phyloP scores from a whole-genome alignment of 1,140 invertebrate genomes.

The Camponotus vicinus region DNA sequence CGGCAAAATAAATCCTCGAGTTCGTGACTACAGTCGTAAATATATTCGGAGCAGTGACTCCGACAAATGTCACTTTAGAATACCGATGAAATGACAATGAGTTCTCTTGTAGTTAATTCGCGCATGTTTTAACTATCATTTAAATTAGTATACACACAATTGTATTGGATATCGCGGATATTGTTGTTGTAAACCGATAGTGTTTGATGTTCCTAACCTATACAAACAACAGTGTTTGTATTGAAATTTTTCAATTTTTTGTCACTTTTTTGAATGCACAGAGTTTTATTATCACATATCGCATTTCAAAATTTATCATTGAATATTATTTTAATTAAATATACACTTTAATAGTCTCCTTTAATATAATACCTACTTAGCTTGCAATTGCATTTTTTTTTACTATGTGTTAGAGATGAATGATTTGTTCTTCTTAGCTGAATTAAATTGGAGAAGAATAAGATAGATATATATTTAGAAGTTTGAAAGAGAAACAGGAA shows the following conservation, averaged over 20 bases:
- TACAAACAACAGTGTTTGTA: not conserved
- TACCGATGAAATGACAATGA: constrained; percentile 30
- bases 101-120: not conserved
- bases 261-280: not conserved
- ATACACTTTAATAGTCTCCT: not conserved
- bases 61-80: constrained; percentile 59
- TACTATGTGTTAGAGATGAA: not conserved
- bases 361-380: not conserved
- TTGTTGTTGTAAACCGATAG: not conserved
- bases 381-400: not conserved
- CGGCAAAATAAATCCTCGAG: not conserved
- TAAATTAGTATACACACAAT: constrained; percentile 12
- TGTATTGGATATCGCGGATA: not conserved
- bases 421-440: no score
- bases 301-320: not conserved
- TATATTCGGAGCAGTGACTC: not conserved
- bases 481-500: no score
- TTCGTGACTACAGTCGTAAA: constrained; percentile 9
- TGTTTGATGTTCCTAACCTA: constrained; percentile 65
- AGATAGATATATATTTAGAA: no score
- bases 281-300: not conserved
- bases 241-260: not conserved
- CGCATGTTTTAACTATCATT: not conserved
- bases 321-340: not conserved
- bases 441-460: no score